Evolutionary conservation across 37 sponge, comb jelly and placozoan genomes (phyloP), one percentile per base, ranked within the genome.

Genomic region (Petrosia ficiformis): DNA sequence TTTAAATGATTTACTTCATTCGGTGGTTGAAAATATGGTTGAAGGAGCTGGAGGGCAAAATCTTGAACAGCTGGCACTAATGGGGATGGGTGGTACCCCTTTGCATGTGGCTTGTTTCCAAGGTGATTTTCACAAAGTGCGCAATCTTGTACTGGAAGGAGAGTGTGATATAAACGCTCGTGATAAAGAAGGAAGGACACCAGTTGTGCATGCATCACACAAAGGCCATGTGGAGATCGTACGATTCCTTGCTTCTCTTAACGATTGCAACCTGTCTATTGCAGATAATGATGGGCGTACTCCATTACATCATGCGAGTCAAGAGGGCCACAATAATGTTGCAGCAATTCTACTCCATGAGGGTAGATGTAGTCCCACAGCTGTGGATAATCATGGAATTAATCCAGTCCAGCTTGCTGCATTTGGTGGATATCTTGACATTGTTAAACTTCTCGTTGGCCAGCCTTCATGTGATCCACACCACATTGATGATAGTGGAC

Each of bases 221-320:
- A 14, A 38, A 11, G 83, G 83, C 16, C 61, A 75, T 29, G 71
- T 65, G n/a, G 63, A 76, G 22, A 71, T 84, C 22, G 84, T 84
- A 3, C 34, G 39, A 31, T 84, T 39, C 72, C 43, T 84, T 0
- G 26, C 44, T 0, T 76, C 77, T 14, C 72, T 69, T 25, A 84
- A 84, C 61, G 57, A 74, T 21, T 82, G 83, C 67, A 59, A 75
- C 26, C 37, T 75, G 24, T 21, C 56, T 54, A 14, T 59, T 11
- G 25, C 61, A n/a, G 75, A 75, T 67, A 75, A 75, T 3, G 21
- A 39, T 2, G 83, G 83, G 1, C 81, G 81, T 59, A 40, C 44
- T 22, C 38, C 81, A 59, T 3, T 80, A 40, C 81, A 80, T 35
- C 56, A 73, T 74, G 82, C 82, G 35, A 30, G 57, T 21, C 67